A percentile compares a stretch with the other conserved stretches of the same genome.
Conservation (phyloP, 1,140 invertebrate species). For the Berghia stephanieae region DNA sequence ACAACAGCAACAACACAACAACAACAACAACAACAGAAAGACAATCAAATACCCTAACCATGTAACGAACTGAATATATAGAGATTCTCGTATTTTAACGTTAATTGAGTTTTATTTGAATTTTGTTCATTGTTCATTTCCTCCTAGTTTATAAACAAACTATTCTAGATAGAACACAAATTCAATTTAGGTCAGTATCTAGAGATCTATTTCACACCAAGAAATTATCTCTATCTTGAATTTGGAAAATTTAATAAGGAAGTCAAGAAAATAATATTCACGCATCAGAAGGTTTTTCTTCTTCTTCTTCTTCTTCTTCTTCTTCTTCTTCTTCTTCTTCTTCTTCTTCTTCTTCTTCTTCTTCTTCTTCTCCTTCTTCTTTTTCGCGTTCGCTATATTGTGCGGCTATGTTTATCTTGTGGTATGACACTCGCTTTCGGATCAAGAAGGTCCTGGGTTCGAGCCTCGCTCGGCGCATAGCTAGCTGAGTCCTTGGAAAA, state of each 20-base stretch:
- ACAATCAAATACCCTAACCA: background rate
- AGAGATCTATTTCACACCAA: background rate
- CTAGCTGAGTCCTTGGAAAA: too few species aligned
- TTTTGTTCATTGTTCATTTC: background rate
- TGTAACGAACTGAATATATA: background rate
- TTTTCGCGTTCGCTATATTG: background rate
- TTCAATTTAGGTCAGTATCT: background rate
- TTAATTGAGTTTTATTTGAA: background rate
- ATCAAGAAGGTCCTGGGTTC: too few species aligned
- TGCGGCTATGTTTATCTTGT: too few species aligned
- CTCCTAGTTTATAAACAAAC: too few species aligned
- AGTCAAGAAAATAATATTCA: background rate
- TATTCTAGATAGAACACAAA: too few species aligned
- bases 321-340: conserved; percentile 1
- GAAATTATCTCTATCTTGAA: background rate
- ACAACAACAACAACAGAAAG: background rate
- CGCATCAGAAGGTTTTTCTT: background rate
- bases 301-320: background rate
- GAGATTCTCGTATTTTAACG: background rate
- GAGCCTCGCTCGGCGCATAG: too few species aligned
- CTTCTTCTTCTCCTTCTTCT: background rate
- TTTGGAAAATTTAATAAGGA: background rate
- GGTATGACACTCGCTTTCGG: too few species aligned
- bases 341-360: background rate
- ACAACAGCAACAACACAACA: background rate